Base-by-base conservation (phyloP, 2,797 vertebrate genomes). In the Staurois parvus region DNA sequence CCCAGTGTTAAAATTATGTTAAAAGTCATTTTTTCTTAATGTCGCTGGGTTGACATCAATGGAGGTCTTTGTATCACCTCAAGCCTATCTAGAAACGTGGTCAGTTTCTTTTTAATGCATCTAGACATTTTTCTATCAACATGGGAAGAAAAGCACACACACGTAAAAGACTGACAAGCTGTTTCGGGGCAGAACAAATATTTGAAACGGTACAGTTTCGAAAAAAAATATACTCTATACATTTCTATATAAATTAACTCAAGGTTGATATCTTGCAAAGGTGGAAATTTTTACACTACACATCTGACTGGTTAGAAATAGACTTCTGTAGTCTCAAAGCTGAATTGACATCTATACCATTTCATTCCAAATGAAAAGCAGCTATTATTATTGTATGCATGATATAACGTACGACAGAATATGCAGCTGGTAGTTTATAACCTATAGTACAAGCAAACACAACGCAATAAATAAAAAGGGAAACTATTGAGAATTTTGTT, bases 61-160 rank as follows among this genome's bases (percentile, higher is more conserved):
- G 62, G 42, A 67, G 72, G 76, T 52, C 84, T 74, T 85, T 79
- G 84, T 85, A 73, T 73, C 76, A 74, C 62, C 26, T 42, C 15
- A 79, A 48, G 69, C 29, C 77, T 73, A 79, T 73, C 56, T 40
- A 79, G 56, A 79, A 79, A 74, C 66, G 76, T 85, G 83, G 67
- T 74, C 76, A 85, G 29, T 42, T 72, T 79, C 76, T 74, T 67
- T 68, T 79, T 79, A 79, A 79, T 79, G 69, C 77, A 85, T 74
- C 37, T 56, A 66, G 76, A 79, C 76, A 30, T 85, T 83, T 83
- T 83, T 83, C 81, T 75, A 67, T 74, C 13, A 77, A 73, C 42
- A 37, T 74, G 28, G 45, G 37, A 74, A 72, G 28, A 84, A 84
- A 78, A 84, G 66, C 29, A 79, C 56, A 67, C 62, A 69, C 64